Evolutionary conservation across 1,140 invertebrate species (phyloP).

Genomic region (Metopolophium dirhodum): DNA sequence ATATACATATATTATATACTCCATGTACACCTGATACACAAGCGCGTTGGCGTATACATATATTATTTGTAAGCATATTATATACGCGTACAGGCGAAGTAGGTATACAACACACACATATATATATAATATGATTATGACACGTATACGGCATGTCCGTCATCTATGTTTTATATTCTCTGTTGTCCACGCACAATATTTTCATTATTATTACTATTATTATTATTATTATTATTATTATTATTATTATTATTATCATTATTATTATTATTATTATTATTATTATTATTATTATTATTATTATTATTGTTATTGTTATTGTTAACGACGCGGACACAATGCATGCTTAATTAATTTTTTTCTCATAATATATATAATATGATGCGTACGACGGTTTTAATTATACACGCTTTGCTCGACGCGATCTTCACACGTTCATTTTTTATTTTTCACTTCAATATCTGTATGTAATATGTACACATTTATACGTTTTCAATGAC

Average conservation of each 20-base stretch:
- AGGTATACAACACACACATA: background rate
- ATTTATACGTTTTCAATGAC: background rate
- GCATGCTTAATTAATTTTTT: slow-evolving; percentile 44
- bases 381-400: background rate
- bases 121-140: background rate
- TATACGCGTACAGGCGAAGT: background rate
- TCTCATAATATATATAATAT: slow-evolving; percentile 19
- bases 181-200: background rate
- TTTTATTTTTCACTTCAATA: background rate
- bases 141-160: background rate
- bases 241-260: slow-evolving; percentile 32
- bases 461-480: background rate
- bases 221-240: slow-evolving; percentile 11
- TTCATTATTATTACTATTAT: no score
- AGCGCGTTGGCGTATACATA: background rate
- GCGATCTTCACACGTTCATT: slow-evolving; percentile 41
- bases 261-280: slow-evolving; percentile 21
- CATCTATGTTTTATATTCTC: background rate
- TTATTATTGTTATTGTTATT: slow-evolving; percentile 12
- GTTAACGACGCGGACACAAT: slow-evolving; percentile 6
- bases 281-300: background rate
- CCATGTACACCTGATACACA: background rate
- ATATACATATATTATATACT: background rate
- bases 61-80: background rate
- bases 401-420: slow-evolving; percentile 31